Base-by-base conservation (phyloP, 2,888 invertebrate species). In the Scaptomyza polygonia region DNA sequence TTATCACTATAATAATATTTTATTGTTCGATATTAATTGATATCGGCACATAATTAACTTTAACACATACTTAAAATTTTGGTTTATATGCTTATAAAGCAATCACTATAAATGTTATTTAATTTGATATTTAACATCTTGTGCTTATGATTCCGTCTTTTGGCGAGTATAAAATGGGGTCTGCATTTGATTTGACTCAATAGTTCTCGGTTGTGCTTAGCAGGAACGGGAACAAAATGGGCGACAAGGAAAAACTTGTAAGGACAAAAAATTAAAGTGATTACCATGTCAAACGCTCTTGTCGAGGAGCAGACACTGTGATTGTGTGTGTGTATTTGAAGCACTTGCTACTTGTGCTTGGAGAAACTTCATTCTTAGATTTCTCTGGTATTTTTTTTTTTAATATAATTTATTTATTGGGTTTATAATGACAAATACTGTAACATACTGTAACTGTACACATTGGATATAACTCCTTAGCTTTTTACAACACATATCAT, bases 181-280 rank as follows among this genome's bases (percentile, higher is more conserved):
- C 18, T 18, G 9, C 30, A 32, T 1, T 32, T 32, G 1, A 16
- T 47, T 30, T 30, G 12, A 8, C 18, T 32, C 3, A 9, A 3
- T 9, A 47, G 47, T 32, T 18, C 1, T 30, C 18, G n/a, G 12
- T 32, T n/a, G 36, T 14, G 36, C 8, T 36, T 14, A 0, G 14
- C 14, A 36, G 14, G 34, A 34, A 34, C n/a, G 7, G 12, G n/a
- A 47, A 32, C 3, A 47, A n/a, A 5, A 47, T 47, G 47, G 5
- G 1, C 12, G 47, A 57, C 25, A 57, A 52, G 8, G 61, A 67
- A 9, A 54, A 42, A 21, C 48, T 47, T 25, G 67, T 67, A 68
- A 52, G 47, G 6, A 48, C 3, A 25, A 25, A 25, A 25, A 25
- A 25, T 25, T 25, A 25, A 5, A 25, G 25, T 4, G 0, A 25